phyloP scores from a whole-genome alignment of 2,888 invertebrate genomes.

The Molorchus minor region DNA sequence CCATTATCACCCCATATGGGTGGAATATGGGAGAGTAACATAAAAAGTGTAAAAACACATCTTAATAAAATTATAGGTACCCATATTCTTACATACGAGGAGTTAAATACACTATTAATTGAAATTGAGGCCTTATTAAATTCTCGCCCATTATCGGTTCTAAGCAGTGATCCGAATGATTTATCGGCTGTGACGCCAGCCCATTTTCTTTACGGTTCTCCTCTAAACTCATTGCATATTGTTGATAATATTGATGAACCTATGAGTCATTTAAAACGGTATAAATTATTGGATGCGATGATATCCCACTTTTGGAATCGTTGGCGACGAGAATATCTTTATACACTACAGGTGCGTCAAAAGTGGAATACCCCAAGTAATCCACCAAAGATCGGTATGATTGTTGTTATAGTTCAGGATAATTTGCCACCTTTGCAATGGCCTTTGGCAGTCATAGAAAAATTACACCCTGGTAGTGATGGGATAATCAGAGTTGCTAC shows the following conservation, averaged over 20 bases:
- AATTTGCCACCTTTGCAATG: neutral
- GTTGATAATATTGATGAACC: neutral
- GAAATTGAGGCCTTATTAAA: neutral
- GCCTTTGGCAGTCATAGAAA: constrained; percentile 11
- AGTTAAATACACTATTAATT: neutral
- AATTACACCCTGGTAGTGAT: constrained; percentile 4
- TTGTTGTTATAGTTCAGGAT: neutral
- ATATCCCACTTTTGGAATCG: neutral
- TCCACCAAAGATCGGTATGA: neutral
- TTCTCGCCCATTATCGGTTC: neutral
- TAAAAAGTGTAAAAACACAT: neutral
- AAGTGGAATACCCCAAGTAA: neutral
- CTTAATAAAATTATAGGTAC: neutral
- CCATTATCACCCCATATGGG: neutral
- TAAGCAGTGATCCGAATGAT: constrained; percentile 20
- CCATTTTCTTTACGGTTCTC: constrained; percentile 29
- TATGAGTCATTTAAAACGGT: neutral
- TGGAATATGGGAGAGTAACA: neutral
- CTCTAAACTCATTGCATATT: neutral
- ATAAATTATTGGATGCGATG: neutral
- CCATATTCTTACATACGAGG: neutral
- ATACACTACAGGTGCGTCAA: neutral
- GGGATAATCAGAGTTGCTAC: neutral
- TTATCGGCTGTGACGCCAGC: constrained; percentile 33
- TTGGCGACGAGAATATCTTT: neutral